Evolutionary conservation across 2,113 vertebrate genomes (phyloP).

Genomic region (Microcebus tavaratra): DNA sequence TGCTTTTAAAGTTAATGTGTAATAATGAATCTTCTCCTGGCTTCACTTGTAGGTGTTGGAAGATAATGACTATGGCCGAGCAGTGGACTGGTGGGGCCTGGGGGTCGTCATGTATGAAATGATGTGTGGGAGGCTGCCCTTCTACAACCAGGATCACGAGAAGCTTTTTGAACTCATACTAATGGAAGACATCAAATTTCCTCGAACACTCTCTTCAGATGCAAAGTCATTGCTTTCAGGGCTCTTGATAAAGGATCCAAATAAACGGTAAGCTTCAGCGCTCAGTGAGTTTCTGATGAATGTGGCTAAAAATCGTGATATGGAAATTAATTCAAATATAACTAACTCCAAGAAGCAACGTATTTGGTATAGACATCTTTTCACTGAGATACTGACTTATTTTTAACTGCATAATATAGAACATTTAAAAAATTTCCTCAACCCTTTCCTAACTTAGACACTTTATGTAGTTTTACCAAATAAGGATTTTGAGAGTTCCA

Average conservation of each 20-base stretch:
- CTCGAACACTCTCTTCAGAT: slow-evolving; percentile 94
- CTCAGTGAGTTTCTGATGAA: neutral
- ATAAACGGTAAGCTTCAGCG: slow-evolving; percentile 90
- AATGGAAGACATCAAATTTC: slow-evolving; percentile 99
- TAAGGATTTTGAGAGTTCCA: neutral
- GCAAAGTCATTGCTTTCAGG: slow-evolving; percentile 98
- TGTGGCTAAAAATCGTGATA: neutral
- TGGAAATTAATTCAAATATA: slow-evolving; percentile 43
- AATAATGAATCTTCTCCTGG: neutral
- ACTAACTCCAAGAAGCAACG: slow-evolving; percentile 5
- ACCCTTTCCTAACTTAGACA: slow-evolving; percentile 1
- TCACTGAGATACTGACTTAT: slow-evolving; percentile 39
- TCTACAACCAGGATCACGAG: slow-evolving; percentile 99
- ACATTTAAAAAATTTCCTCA: neutral
- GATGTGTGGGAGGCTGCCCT: slow-evolving; percentile 98
- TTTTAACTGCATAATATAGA: slow-evolving; percentile 55
- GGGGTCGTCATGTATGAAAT: slow-evolving; percentile 99
- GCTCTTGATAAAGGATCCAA: slow-evolving; percentile 98
- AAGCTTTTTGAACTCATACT: slow-evolving; percentile 98
- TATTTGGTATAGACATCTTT: slow-evolving; percentile 37
- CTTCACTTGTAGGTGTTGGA: slow-evolving; percentile 91
- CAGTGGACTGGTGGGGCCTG: slow-evolving; percentile 98
- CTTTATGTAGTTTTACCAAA: slow-evolving; percentile 30
- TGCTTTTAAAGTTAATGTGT: neutral
- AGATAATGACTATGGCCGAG: slow-evolving; percentile 97